Evolutionary conservation across 2,797 vertebrate genomes (phyloP).

Genomic region (Fistularia tabacaria): DNA sequence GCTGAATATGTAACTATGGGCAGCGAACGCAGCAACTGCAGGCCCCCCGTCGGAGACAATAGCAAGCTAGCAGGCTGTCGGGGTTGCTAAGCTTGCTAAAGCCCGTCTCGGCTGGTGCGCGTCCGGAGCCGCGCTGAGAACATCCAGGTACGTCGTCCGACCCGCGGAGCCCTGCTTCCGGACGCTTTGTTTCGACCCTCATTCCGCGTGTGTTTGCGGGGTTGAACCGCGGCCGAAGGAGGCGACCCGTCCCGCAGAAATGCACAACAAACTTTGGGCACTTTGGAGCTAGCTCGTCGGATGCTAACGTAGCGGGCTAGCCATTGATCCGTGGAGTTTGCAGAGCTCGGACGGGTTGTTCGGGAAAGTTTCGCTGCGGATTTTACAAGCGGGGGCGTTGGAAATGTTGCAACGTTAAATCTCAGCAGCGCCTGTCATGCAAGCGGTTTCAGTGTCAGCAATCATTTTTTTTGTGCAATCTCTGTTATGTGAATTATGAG

Average conservation of each 20-base stretch:
- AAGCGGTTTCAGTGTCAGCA: too few species aligned
- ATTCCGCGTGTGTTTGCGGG: constrained; percentile 20
- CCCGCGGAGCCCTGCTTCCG: constrained; percentile 16
- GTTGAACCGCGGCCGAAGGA: background rate
- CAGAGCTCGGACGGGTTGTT: background rate
- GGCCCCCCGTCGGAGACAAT: constrained; percentile 66
- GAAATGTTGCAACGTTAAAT: background rate
- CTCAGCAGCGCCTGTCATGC: too few species aligned
- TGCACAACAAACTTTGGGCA: constrained; percentile 45
- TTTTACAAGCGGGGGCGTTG: background rate
- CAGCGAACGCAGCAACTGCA: constrained; percentile 61
- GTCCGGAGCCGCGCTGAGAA: constrained; percentile 42
- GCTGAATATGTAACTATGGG: constrained; percentile 37
- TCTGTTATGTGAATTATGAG: background rate
- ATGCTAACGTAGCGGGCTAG: constrained; percentile 45
- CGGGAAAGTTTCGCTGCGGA: background rate
- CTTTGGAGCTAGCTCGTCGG: constrained; percentile 34
- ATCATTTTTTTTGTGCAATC: too few species aligned
- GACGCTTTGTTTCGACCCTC: too few species aligned
- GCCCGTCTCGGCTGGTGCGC: constrained; percentile 13
- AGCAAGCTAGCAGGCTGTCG: constrained; percentile 53
- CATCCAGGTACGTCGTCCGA: constrained; percentile 50
- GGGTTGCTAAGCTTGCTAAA: constrained; percentile 52
- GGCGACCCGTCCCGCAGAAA: too few species aligned
- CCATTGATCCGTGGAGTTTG: constrained; percentile 35